A percentile compares a stretch with the other conserved stretches of the same genome.
phyloP scores from a whole-genome alignment of 2,888 invertebrate genomes.

The Cerastis leucographa region DNA sequence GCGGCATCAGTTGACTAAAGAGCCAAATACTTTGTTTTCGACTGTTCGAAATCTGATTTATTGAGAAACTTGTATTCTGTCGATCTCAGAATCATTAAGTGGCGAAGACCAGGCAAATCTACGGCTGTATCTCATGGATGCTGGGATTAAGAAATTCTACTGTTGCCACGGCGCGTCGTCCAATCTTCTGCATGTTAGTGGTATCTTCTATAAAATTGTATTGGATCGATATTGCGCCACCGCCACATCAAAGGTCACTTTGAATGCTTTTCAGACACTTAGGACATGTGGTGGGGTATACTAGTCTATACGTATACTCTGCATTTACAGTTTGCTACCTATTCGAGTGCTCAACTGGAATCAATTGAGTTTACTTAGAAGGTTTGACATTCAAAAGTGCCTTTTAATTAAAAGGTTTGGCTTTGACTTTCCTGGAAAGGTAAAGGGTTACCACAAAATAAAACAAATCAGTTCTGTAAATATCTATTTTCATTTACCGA shows the following conservation, averaged over 20 bases:
- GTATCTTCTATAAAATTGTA: not conserved
- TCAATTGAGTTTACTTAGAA: not conserved
- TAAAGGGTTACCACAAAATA: constrained; percentile 14
- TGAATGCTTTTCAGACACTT: not conserved
- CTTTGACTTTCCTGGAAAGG: not conserved
- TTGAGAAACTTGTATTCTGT: no score
- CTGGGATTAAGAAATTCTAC: not conserved
- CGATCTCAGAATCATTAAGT: not conserved
- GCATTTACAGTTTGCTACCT: not conserved
- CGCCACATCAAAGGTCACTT: not conserved
- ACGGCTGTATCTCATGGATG: not conserved
- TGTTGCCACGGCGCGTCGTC: not conserved
- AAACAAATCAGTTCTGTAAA: constrained; percentile 55
- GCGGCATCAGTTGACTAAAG: no score
- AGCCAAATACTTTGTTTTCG: no score
- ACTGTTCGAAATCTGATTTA: no score
- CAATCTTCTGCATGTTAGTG: not conserved
- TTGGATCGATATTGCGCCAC: not conserved
- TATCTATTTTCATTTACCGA: constrained; percentile 55
- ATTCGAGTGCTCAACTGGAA: not conserved
- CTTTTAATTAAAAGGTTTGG: not conserved
- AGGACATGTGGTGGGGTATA: not conserved
- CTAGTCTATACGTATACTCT: not conserved
- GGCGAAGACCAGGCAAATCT: not conserved
- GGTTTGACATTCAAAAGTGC: not conserved